These are phyloP conservation scores for Suncus etruscus DNA, from an alignment of 2,113 vertebrate species.

Conservation along the genomic window DNA sequence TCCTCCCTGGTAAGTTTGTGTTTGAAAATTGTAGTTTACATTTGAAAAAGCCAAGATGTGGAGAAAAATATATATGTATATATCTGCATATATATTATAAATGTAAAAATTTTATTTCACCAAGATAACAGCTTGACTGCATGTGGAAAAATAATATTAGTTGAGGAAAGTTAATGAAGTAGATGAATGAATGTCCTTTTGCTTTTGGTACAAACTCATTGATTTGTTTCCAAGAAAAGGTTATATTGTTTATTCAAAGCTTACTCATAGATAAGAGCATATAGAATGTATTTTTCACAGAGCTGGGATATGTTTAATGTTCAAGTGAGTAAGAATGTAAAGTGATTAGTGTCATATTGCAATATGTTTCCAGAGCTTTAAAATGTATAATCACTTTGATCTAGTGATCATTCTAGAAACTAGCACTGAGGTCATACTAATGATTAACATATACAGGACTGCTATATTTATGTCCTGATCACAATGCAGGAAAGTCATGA, in stretches of 20 bases:
- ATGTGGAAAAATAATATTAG: neutral
- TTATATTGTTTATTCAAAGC: neutral
- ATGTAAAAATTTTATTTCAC: neutral
- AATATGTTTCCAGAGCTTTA: neutral
- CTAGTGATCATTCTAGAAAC: neutral
- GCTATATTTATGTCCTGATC: no score
- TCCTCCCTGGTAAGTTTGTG: slow-evolving; percentile 91
- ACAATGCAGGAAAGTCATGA: neutral
- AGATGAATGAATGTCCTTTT: neutral
- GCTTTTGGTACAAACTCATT: neutral
- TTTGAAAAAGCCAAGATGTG: neutral
- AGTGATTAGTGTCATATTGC: neutral
- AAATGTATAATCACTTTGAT: neutral
- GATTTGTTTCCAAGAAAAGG: neutral
- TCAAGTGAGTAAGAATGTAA: neutral
- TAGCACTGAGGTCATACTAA: neutral
- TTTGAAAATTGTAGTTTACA: neutral
- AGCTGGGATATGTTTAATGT: neutral
- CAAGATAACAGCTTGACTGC: neutral
- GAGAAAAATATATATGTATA: neutral
- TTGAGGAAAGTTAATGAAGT: neutral
- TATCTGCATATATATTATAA: neutral
- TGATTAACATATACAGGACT: neutral
- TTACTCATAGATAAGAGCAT: neutral
- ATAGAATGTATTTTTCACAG: neutral